Base-by-base conservation (phyloP, 2,888 invertebrate species). In the Hypolimnas misippus region DNA sequence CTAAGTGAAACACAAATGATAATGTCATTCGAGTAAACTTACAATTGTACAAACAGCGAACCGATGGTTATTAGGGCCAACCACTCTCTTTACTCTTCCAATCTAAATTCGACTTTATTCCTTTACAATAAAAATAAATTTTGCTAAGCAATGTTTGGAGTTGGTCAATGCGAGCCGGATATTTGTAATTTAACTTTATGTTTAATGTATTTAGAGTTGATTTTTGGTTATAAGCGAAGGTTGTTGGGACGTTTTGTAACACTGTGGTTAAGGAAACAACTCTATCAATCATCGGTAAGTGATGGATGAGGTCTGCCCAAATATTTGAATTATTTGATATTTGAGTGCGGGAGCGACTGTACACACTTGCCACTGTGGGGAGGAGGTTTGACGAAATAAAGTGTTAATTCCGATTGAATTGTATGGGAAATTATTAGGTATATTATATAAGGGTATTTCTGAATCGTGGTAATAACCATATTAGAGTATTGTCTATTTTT, bases 261-360 rank as follows among this genome's bases (percentile, higher is more conserved):
- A 57, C 19, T 14, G 16, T 53, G 57, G 12, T 50, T 66, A 69
- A 68, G 74, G 74, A 75, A 81, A 81, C 79, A 77, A 78, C 76
- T 79, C 81, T 79, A 91, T 91, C 89, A 79, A 89, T 90, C 90
- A 90, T 87, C 81, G 77, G 83, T 81, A 84, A 85, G 84, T 90
- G 90, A 91, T 90, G 84, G 90, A 91, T 89, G 88, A 84, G 83
- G 73, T 81, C 81, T 86, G 84, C 83, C 83, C 83, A 89, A 89
- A 90, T 90, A 89, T 89, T 90, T 89, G 89, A 89, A 87, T 88
- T 89, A 86, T 83, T 84, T 81, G 84, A 87, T 87, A 86, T 77
- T 75, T 72, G 76, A 70, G 67, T 70, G 70, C 72, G 70, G 70
- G 70, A 73, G 72, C 68, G 72, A 70, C 72, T 73, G 72, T 68